A percentile compares a stretch with the other conserved stretches of the same genome.
Evolutionary conservation across 2,888 invertebrate genomes (phyloP).

Genomic region (Acanthopleura granulata): DNA sequence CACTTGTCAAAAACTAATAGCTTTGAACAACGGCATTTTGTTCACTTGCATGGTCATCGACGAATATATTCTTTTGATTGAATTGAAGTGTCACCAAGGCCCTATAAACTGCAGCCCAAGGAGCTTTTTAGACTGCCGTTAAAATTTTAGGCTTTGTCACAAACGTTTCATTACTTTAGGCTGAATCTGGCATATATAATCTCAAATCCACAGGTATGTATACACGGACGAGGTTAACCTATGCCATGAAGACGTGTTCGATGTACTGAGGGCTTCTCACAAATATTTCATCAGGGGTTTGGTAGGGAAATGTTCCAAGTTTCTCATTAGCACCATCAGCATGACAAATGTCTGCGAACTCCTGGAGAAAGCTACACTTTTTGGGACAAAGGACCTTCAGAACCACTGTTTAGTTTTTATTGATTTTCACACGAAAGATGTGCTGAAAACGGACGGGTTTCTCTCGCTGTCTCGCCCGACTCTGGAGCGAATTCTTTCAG

Average conservation of each 20-base stretch:
- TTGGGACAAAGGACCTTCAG: neutral
- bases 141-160: neutral
- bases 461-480: neutral
- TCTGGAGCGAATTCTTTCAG: neutral
- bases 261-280: neutral
- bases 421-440: neutral
- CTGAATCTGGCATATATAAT: neutral
- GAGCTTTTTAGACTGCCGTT: neutral
- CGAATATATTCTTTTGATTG: no score
- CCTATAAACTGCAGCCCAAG: no score
- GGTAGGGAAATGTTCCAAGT: neutral
- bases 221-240: neutral
- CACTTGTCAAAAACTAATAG: no score
- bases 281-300: neutral
- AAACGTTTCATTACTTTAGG: neutral
- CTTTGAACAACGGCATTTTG: no score
- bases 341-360: neutral
- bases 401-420: neutral
- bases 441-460: neutral
- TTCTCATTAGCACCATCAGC: neutral
- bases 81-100: no score
- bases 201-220: neutral
- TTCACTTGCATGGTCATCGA: no score
- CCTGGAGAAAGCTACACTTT: neutral
- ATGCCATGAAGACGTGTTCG: neutral